phyloP scores from a whole-genome alignment of 2,113 vertebrate species.

The Prinia subflava region DNA sequence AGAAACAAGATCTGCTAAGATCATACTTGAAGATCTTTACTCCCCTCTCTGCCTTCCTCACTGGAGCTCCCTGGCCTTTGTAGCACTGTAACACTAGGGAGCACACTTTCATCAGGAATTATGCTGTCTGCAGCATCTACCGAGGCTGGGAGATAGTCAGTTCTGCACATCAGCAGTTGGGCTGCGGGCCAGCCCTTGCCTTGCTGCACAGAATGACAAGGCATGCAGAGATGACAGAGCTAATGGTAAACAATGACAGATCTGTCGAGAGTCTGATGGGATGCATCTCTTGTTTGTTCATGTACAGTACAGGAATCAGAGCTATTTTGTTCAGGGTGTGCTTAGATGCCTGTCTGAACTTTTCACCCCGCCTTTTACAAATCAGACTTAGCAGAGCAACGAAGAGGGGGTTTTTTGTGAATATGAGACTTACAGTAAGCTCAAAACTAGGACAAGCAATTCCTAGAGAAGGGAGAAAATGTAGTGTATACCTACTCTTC shows the following conservation, averaged over 20 bases:
- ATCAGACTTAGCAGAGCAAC: slow-evolving; percentile 54
- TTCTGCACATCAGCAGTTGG: slow-evolving; percentile 15
- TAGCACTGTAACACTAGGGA: slow-evolving; percentile 73
- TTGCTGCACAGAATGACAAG: slow-evolving; percentile 55
- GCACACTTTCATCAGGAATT: slow-evolving; percentile 78
- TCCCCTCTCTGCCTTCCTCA: background rate
- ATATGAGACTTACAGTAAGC: background rate
- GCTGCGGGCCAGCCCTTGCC: slow-evolving; percentile 38
- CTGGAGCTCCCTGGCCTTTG: background rate
- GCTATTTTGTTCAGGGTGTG: slow-evolving; percentile 60
- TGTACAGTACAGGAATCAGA: slow-evolving; percentile 29
- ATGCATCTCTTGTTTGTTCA: slow-evolving; percentile 46
- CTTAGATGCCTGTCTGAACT: slow-evolving; percentile 67
- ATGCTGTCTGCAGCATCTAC: background rate
- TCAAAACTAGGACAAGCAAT: background rate
- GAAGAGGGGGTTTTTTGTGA: background rate
- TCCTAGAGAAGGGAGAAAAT: background rate
- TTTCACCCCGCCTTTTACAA: slow-evolving; percentile 61
- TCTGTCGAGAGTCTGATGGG: slow-evolving; percentile 54
- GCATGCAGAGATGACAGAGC: slow-evolving; percentile 60
- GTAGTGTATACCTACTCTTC: background rate
- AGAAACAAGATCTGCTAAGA: background rate
- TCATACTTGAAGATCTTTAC: background rate
- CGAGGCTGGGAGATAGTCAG: background rate
- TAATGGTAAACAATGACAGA: slow-evolving; percentile 71